A percentile compares a stretch with the other conserved stretches of the same genome.
phyloP scores from a whole-genome alignment of 2,797 vertebrate genomes.

The Anomalospiza imberbis region DNA sequence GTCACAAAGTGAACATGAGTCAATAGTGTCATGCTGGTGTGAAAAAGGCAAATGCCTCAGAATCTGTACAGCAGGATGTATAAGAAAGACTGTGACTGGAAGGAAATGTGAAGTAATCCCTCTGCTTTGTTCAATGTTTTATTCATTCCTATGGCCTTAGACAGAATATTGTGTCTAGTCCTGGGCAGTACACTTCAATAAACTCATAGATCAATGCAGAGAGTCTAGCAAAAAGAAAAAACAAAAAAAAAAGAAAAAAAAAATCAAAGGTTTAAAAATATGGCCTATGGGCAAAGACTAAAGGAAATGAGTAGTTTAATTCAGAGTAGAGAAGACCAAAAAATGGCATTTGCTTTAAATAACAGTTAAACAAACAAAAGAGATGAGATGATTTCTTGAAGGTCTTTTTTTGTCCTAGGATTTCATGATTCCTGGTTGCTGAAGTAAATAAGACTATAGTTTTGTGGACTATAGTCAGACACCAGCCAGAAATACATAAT shows the following conservation, averaged over 20 bases:
- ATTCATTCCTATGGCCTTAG: neutral
- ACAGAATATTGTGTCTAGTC: conserved; percentile 16
- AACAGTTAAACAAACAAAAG: conserved; percentile 8
- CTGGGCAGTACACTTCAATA: neutral
- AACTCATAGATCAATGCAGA: conserved; percentile 2
- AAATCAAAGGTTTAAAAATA: neutral
- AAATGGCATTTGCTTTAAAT: neutral
- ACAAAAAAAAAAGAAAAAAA: neutral
- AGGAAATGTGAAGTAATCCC: conserved; percentile 44
- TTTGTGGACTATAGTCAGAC: neutral
- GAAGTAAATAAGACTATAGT: neutral
- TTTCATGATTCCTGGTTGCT: neutral
- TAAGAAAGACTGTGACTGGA: neutral
- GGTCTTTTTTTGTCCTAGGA: neutral
- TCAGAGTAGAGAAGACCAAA: neutral
- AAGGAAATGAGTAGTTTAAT: conserved; percentile 30
- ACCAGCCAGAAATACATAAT: neutral
- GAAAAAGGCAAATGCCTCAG: neutral
- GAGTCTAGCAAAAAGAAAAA: neutral
- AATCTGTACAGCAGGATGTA: conserved; percentile 16
- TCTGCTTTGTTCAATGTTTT: conserved; percentile 4
- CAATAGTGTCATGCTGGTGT: neutral
- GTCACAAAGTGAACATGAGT: conserved; percentile 3
- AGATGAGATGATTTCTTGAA: neutral
- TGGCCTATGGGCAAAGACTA: neutral